Base-by-base conservation (phyloP, 2,888 invertebrate species). In the Isoperla grammatica region DNA sequence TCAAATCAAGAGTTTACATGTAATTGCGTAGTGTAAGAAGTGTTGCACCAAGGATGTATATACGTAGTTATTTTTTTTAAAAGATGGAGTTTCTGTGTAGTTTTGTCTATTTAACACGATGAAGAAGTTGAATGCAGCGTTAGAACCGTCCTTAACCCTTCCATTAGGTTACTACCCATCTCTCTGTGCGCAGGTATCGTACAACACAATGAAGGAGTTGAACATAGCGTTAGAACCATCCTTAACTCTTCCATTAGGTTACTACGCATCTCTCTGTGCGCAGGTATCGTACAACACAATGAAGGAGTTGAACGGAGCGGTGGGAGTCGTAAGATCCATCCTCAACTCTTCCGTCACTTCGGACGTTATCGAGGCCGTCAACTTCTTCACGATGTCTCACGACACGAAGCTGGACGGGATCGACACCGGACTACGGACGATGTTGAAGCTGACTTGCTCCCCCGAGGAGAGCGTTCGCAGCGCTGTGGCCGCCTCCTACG, bases 341-440 rank as follows among this genome's bases (percentile, higher is more conserved):
- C 57, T 64, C n/a, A 48, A 59, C 39, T 64, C 64, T 2, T 40
- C 57, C 8, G 49, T 54, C 17, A 22, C 15, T 2, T 56, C 59
- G 11, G 64, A 64, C 22, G 59, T 64, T 12, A 81, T 87, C 57
- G 96, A 95, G 72, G 89, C 95, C 0, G 88, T 96, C 22, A 86
- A 90, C 61, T 92, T 95, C 71, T 88, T 96, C 67, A 88, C 90
- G 0, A 83, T 87, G 0, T 89, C 90, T 0, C 86, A 84, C 69
- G 81, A 87, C 65, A 91, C 91, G 69, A 84, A 86, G 57, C 82
- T 92, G n/a, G 82, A 84, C 62, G 84, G 84, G 55, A 86, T 87
- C 2, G 81, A 84, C 66, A 69, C 75, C 37, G 92, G 90, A 1
- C 83, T 93, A 61, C 79, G 83, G 60, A 82, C 83, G 67, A 90